Evolutionary conservation across 1,140 invertebrate species (phyloP), one percentile per base, ranked within the genome.

Genomic region (Drosophila murphyi): DNA sequence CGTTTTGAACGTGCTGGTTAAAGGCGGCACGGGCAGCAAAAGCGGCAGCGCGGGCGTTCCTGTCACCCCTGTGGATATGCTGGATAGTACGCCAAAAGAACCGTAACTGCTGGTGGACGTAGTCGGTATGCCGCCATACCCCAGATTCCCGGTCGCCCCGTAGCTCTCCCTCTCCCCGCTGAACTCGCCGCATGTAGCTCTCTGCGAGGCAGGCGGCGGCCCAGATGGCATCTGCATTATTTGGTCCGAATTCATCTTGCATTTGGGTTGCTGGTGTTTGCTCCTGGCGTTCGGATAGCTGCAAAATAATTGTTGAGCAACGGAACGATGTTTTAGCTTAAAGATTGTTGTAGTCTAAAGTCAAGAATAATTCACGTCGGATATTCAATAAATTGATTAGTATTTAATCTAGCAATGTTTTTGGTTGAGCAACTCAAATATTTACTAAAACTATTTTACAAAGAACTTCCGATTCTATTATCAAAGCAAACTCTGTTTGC

Each of bases 161-260:
- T 62, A 67, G 20, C 47, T 64, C 55, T 73, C 71, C 48, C 64
- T 77, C 32, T 80, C 78, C 45, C 48, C 61, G 52, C 72, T 72
- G 62, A 51, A 79, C 43, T 72, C 73, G 70, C 74, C 55, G 61
- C 82, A 76, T 50, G 81, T 65, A 54, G 34, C 59, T 72, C 74
- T 55, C 72, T 80, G 83, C 71, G 78, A 89, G 45, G 80, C 70
- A 32, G 86, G 80, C 65, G 85, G 85, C 68, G 72, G 78, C 73
- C 85, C 85, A 56, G 77, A 75, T 78, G 79, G 80, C 80, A 83
- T 76, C 62, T 65, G 55, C 47, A 85, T 81, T 64, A 71, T 60
- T 75, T 81, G 78, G 60, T 89, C 80, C 74, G 85, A 82, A 75
- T 89, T 89, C 85, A 89, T 88, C 51, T 89, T 89, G 85, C 80